Percentiles rank a stretch among this genome's conserved stretches.
Conservation (phyloP, 2,113 vertebrate genomes). For the Fulmarus glacialis region DNA sequence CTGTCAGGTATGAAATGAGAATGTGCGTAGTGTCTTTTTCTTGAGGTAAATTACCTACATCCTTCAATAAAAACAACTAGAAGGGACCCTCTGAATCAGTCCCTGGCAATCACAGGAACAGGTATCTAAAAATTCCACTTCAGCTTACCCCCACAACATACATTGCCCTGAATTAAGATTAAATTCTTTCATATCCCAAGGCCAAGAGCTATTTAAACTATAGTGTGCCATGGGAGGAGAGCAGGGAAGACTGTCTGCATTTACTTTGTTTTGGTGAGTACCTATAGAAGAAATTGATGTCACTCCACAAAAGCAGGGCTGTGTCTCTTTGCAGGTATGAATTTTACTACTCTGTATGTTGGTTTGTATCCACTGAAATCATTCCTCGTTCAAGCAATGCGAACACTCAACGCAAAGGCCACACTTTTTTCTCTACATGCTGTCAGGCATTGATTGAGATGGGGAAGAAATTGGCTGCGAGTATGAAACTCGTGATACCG, state of each 20-base stretch:
- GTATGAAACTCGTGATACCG: not conserved
- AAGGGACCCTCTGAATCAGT: not conserved
- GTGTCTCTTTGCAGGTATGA: not conserved
- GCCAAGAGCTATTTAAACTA: not conserved
- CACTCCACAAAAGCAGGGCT: not conserved
- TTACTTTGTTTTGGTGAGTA: not conserved
- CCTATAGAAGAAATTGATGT: not conserved
- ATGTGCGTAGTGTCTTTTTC: not conserved
- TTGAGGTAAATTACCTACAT: not conserved
- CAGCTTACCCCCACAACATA: not conserved
- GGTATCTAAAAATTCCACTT: not conserved
- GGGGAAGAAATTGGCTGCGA: not conserved
- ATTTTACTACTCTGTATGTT: not conserved
- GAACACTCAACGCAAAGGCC: not conserved
- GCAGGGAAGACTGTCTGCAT: not conserved
- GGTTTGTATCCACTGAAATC: not conserved
- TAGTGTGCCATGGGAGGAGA: not conserved
- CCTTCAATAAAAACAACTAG: not conserved
- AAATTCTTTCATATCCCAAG: not conserved
- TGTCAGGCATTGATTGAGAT: not conserved
- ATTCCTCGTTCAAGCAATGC: not conserved
- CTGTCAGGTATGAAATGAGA: slow-evolving; percentile 23
- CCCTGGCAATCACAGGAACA: not conserved
- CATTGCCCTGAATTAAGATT: not conserved
- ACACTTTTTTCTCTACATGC: fast-evolving